These are phyloP conservation scores for Semicossyphus pulcher DNA, from an alignment of 2,113 vertebrate species.

Conservation along the genomic window DNA sequence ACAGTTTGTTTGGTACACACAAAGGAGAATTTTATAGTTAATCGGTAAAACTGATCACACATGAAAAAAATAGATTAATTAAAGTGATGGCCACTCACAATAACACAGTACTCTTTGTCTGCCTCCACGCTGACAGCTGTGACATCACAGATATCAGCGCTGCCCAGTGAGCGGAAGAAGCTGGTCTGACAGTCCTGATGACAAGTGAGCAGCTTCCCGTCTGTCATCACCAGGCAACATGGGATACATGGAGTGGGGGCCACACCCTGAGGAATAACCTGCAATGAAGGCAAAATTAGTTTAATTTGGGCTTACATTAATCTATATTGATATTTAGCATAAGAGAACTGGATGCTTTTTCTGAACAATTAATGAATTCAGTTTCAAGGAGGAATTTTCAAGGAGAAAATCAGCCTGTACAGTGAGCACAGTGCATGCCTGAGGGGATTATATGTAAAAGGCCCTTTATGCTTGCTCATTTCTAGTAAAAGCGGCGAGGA, in stretches of 20 bases:
- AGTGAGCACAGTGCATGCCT: not conserved
- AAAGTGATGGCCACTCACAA: constrained; percentile 83
- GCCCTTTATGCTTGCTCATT: not conserved
- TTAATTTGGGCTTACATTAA: not conserved
- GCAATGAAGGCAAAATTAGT: constrained; percentile 17
- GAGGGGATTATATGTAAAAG: not conserved
- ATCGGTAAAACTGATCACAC: no score
- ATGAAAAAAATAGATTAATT: no score
- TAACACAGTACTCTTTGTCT: constrained; percentile 90
- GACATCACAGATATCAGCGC: constrained; percentile 83
- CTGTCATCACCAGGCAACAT: constrained; percentile 93
- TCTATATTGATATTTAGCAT: no score
- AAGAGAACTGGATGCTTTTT: not conserved
- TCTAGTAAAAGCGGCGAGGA: not conserved
- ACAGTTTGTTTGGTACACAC: not conserved
- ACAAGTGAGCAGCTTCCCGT: constrained; percentile 89
- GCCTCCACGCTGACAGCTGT: constrained; percentile 80
- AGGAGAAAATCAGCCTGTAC: not conserved
- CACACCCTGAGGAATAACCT: constrained; percentile 93
- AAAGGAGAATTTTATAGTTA: no score
- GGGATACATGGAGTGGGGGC: constrained; percentile 91
- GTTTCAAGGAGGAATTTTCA: not conserved
- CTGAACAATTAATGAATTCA: not conserved
- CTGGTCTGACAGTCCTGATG: constrained; percentile 98
- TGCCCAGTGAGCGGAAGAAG: constrained; percentile 94